Evolutionary conservation across 2,888 invertebrate genomes (phyloP), one percentile per base, ranked within the genome.

Genomic region (Phania funesta): DNA sequence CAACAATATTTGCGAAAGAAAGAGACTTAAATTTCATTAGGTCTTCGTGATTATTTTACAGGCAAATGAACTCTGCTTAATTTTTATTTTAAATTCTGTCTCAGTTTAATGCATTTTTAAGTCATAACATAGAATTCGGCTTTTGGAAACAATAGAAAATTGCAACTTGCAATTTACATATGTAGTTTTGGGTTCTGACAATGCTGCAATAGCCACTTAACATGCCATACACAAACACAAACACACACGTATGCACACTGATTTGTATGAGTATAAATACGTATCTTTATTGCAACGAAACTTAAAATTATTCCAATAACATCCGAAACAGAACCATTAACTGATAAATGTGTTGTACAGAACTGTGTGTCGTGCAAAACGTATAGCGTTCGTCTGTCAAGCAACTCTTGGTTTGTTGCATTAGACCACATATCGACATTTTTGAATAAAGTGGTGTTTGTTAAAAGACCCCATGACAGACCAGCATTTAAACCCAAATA

Each of bases 151-250:
- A 80, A 70, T 75, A 67, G 64, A 56, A 75, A 50, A 75, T 65
- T 76, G 74, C 32, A 54, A 67, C 58, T 64, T 86, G 85, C 84
- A 85, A 87, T 88, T 89, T 88, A 87, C 88, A 88, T 88, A 85
- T 87, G 87, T 87, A 88, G 87, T 88, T 87, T 87, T 87, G 86
- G 73, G 67, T 85, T 79, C 77, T 80, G 79, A 84, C 84, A 84
- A 64, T 60, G 52, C 38, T 79, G 74, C 85, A 86, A 71, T 86
- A 86, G 83, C 85, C 85, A 86, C 84, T 87, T 86, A 84, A 77
- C 74, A 81, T 83, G 60, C 73, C 78, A 64, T 54, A 85, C 32
- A 67, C 35, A 52, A 68, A 8, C 18, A 5, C 7, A 11, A 2
- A 46, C 9, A 18, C 13, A 38, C 50, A 48, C n/a, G 54, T n/a